Conservation (phyloP, 2,888 invertebrate genomes). For the Gonocerus acuteangulatus region DNA sequence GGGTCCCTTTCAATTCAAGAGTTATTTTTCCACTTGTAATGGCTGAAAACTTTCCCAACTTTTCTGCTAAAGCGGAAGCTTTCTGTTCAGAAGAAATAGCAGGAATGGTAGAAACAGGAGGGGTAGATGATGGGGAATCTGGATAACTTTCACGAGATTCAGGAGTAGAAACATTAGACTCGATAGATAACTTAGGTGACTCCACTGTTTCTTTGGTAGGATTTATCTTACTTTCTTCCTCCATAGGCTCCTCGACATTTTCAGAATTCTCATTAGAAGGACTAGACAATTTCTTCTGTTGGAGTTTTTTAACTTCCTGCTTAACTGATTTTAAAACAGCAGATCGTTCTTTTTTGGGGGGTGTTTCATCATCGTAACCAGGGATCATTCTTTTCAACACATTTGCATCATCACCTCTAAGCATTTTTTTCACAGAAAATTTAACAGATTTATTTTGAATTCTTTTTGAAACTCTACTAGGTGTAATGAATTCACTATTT, state of each 20-base stretch:
- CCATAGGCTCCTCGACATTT: background rate
- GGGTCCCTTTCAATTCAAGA: slow-evolving; percentile 11
- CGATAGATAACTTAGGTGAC: background rate
- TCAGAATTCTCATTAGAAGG: background rate
- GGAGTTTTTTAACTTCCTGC: background rate
- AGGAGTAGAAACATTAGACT: background rate
- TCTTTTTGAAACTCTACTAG: slow-evolving; percentile 22
- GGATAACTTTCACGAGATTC: background rate
- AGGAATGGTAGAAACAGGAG: background rate
- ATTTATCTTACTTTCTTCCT: background rate
- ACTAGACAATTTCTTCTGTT: background rate
- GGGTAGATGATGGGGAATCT: background rate
- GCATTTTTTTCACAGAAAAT: slow-evolving; percentile 21
- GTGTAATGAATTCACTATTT: slow-evolving; percentile 2
- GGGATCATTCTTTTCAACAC: slow-evolving; percentile 22
- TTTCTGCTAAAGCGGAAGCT: background rate
- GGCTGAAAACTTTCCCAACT: slow-evolving; percentile 9
- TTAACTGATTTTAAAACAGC: background rate
- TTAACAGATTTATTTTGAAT: slow-evolving; percentile 23
- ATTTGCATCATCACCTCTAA: slow-evolving; percentile 18
- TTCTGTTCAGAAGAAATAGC: slow-evolving; percentile 9
- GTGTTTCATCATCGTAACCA: slow-evolving; percentile 5
- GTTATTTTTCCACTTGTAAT: slow-evolving; percentile 16
- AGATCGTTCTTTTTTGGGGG: background rate
- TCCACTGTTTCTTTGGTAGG: too few relatives aligned